Conservation (phyloP, 2,888 invertebrate genomes). For the Abscondita cerata region DNA sequence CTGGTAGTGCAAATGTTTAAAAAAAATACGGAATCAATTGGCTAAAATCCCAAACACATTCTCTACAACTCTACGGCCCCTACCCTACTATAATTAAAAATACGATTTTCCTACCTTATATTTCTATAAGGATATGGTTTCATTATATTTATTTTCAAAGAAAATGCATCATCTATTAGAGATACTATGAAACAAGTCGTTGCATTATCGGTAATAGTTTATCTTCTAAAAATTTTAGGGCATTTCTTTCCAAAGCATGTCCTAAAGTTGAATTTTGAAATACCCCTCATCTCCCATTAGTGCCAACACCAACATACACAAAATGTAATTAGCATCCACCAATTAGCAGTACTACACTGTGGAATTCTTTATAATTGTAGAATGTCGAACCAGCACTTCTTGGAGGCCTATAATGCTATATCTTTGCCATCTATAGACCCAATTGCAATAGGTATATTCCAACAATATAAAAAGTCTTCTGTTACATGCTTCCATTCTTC, state of each 20-base stretch:
- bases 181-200: constrained; percentile 20
- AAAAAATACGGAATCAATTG: constrained; percentile 28
- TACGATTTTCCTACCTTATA: too few species aligned
- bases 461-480: background rate
- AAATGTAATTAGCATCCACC: constrained; percentile 21
- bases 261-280: background rate
- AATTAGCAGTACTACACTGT: constrained; percentile 33
- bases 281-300: constrained; percentile 28
- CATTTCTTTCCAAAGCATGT: background rate
- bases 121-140: too few species aligned
- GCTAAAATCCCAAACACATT: constrained; percentile 37
- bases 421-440: constrained; percentile 42
- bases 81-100: constrained; percentile 46
- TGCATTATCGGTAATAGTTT: constrained; percentile 32
- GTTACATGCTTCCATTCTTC: background rate
- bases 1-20: too few species aligned
- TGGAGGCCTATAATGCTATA: constrained; percentile 35
- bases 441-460: background rate
- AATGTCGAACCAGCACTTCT: constrained; percentile 40
- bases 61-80: constrained; percentile 32
- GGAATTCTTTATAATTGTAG: constrained; percentile 42
- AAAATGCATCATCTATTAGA: constrained; percentile 46
- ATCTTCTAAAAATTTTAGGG: constrained; percentile 24
- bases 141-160: constrained; percentile 30
- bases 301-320: constrained; percentile 41